Percentiles rank a stretch among this genome's conserved stretches.
Evolutionary conservation across 2,797 vertebrate genomes (phyloP).

Genomic region (Sebastes variabilis): DNA sequence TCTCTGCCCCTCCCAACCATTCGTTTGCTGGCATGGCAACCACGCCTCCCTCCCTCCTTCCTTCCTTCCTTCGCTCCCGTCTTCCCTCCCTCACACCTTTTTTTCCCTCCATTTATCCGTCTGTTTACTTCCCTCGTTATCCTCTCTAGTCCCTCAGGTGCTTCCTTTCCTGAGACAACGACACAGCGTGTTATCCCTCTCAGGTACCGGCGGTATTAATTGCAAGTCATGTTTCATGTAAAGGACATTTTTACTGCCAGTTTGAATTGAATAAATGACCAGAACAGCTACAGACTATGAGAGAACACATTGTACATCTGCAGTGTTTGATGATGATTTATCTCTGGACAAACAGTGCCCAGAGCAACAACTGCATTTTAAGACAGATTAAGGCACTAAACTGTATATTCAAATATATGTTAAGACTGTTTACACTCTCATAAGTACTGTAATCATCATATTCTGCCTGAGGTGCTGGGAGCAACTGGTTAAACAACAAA

Average conservation of each 20-base stretch:
- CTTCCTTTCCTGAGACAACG: conserved; percentile 3
- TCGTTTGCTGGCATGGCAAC: conserved; percentile 73
- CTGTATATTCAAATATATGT: neutral
- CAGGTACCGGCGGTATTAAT: neutral
- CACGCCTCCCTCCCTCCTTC: conserved; percentile 74
- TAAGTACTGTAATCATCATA: neutral
- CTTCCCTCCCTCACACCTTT: conserved; percentile 26
- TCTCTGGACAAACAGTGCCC: neutral
- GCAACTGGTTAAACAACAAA: conserved; percentile 45
- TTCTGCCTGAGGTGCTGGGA: conserved; percentile 8
- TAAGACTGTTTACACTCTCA: neutral
- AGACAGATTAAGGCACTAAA: neutral
- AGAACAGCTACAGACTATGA: neutral
- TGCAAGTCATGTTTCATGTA: neutral
- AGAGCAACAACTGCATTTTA: neutral
- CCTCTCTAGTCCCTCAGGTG: conserved; percentile 45
- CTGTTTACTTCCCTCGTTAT: conserved; percentile 69
- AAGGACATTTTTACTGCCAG: neutral
- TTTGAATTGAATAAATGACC: neutral
- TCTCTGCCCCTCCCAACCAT: conserved; percentile 63
- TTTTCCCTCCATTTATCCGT: neutral
- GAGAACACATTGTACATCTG: neutral
- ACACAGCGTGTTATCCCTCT: neutral
- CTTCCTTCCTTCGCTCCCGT: neutral
- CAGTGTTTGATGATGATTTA: too few relatives aligned